Conservation (phyloP, 2,888 invertebrate species). For the Latheticus oryzae region DNA sequence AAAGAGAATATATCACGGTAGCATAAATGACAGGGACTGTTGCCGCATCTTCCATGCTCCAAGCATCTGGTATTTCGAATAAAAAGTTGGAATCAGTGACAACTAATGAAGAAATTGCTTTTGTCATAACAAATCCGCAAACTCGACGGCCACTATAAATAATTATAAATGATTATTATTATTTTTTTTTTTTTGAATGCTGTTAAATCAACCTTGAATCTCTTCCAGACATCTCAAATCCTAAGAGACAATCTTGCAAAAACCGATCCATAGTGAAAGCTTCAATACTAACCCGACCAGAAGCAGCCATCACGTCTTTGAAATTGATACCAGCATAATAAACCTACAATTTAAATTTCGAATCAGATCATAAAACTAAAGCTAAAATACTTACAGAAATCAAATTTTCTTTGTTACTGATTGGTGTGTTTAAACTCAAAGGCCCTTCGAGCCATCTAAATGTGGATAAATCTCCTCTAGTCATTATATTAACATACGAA, state of each 20-base stretch:
- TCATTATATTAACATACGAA: constrained; percentile 81
- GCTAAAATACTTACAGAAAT: no score
- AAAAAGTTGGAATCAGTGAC: constrained; percentile 68
- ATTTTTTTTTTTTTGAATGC: constrained; percentile 55
- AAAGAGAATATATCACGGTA: constrained; percentile 66
- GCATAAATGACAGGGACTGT: constrained; percentile 82
- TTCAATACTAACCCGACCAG: constrained; percentile 10
- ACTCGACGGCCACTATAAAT: constrained; percentile 72
- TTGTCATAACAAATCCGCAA: constrained; percentile 73
- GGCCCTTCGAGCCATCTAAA: constrained; percentile 84
- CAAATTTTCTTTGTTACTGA: no score
- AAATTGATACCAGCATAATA: constrained; percentile 37
- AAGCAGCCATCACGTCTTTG: constrained; percentile 37
- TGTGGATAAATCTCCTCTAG: constrained; percentile 86
- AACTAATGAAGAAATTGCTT: constrained; percentile 73
- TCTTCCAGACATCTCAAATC: constrained; percentile 20
- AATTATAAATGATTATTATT: neutral
- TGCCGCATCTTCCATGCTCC: constrained; percentile 81
- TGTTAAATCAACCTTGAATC: constrained; percentile 56
- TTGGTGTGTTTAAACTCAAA: no score
- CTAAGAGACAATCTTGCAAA: constrained; percentile 2
- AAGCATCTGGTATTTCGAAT: constrained; percentile 78
- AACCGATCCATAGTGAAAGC: neutral
- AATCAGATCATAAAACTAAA: no score
- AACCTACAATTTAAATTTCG: constrained; percentile 11